phyloP scores from a whole-genome alignment of 2,797 vertebrate species.

The Rhynchotus rufescens region DNA sequence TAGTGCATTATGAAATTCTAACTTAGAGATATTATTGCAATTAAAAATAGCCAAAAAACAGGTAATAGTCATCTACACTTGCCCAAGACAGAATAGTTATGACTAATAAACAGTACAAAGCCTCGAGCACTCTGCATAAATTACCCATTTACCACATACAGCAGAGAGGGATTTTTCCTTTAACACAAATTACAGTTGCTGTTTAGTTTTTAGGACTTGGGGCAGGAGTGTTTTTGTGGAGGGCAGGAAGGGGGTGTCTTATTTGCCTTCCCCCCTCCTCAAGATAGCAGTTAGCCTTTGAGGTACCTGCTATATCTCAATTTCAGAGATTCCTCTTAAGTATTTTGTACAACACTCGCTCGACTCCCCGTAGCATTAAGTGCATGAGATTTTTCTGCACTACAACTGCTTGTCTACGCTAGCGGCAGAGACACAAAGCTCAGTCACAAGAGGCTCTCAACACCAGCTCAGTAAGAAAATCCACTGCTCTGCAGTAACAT shows the following conservation, averaged over 20 bases:
- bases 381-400: neutral
- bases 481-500: neutral
- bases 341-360: neutral
- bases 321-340: neutral
- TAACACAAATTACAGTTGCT: neutral
- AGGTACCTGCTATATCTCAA: neutral
- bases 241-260: neutral
- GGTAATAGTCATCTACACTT: fast-evolving
- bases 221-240: too few relatives aligned
- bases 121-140: neutral
- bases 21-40: neutral
- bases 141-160: neutral
- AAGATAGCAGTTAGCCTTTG: neutral
- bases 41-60: neutral
- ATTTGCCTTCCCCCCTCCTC: neutral
- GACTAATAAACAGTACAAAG: neutral
- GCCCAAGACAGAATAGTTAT: neutral
- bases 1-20: neutral
- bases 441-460: neutral
- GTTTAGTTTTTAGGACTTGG: neutral
- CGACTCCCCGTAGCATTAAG: neutral
- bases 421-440: neutral
- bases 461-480: neutral
- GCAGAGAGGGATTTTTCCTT: neutral
- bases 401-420: neutral